Percentiles rank a stretch among this genome's conserved stretches.
Conservation (phyloP, 2,113 vertebrate species). For the Myotis lucifugus region DNA sequence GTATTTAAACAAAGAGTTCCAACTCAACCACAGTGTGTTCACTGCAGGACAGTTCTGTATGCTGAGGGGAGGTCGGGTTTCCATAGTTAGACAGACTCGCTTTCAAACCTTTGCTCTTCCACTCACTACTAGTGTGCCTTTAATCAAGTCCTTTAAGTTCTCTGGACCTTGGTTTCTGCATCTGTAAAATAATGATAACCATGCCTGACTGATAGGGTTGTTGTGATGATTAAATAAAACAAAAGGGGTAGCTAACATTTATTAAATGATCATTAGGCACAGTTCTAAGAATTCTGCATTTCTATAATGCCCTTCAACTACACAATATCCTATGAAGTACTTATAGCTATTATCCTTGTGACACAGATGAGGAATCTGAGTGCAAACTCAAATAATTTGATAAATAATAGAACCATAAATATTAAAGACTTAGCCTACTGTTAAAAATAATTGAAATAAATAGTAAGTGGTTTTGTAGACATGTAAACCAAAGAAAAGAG, state of each 20-base stretch:
- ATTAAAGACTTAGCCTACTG: background rate
- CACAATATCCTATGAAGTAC: background rate
- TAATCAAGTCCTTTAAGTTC: background rate
- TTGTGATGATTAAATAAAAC: background rate
- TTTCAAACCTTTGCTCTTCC: background rate
- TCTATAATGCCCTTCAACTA: background rate
- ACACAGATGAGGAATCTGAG: background rate
- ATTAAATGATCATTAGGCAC: background rate
- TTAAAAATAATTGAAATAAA: slow-evolving; percentile 4
- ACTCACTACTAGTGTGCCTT: background rate
- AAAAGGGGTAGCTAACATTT: background rate
- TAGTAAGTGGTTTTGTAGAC: background rate
- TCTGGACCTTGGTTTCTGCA: background rate
- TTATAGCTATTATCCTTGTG: background rate
- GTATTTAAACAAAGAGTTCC: background rate
- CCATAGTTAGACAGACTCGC: background rate
- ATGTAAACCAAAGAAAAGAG: slow-evolving; percentile 7
- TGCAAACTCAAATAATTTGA: background rate
- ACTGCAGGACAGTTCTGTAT: background rate
- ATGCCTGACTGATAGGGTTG: background rate
- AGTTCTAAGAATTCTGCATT: background rate
- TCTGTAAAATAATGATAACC: background rate
- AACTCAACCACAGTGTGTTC: background rate
- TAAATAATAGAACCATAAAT: background rate
- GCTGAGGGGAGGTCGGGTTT: background rate